Evolutionary conservation across 2,113 vertebrate species (phyloP).

Genomic region (Corythaeola cristata): DNA sequence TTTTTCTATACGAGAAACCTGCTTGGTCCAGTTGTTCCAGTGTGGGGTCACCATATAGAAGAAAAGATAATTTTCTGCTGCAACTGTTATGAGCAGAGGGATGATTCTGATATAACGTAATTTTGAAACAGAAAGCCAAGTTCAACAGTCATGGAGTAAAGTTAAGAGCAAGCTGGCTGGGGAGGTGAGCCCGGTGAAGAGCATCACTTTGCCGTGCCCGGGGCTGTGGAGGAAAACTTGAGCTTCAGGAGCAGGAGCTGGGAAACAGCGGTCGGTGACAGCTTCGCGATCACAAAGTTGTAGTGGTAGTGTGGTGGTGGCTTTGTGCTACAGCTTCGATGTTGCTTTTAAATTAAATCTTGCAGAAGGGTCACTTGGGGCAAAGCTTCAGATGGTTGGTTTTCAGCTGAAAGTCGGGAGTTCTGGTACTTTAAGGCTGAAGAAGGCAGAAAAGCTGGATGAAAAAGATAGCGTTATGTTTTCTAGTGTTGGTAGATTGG

Average conservation of each 20-base stretch:
- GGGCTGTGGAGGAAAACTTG: neutral
- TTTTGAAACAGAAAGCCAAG: neutral
- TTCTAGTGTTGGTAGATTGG: neutral
- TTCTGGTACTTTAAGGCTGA: neutral
- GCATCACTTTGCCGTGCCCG: neutral
- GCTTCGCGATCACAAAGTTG: neutral
- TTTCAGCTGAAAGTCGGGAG: neutral
- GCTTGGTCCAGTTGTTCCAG: neutral
- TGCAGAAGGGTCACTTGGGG: neutral
- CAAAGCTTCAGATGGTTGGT: neutral
- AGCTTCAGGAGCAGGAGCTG: neutral
- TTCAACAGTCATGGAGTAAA: neutral
- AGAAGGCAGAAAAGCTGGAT: neutral
- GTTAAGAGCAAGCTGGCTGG: neutral
- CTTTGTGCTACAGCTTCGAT: neutral
- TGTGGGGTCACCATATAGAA: neutral
- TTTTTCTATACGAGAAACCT: neutral
- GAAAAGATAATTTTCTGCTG: neutral
- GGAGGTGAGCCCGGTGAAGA: neutral
- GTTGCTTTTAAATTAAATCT: neutral
- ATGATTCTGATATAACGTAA: neutral
- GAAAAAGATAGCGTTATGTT: neutral
- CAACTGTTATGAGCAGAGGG: neutral
- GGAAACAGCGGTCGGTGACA: neutral
- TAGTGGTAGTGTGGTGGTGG: accelerated